Conservation (phyloP, 2,888 invertebrate genomes). For the Labia minor region DNA sequence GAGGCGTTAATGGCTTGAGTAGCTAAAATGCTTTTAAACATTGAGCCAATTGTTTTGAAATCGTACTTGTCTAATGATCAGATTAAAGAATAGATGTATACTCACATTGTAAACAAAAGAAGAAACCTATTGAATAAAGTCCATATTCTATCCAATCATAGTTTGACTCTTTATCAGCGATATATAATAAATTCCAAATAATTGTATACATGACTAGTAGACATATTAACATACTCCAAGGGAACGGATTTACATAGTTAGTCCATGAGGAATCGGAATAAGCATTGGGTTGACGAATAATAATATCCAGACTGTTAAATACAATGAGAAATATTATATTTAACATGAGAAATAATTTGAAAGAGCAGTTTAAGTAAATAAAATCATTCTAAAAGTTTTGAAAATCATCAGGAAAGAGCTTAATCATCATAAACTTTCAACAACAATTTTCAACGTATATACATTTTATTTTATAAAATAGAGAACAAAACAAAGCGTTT, state of each 20-base stretch:
- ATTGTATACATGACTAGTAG: not conserved
- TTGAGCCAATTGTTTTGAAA: no score
- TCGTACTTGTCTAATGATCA: no score
- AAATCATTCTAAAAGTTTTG: no score
- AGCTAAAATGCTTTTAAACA: no score
- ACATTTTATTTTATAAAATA: no score
- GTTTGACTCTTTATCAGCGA: not conserved
- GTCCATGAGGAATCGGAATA: not conserved
- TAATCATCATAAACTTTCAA: no score
- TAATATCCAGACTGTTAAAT: not conserved
- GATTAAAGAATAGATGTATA: no score
- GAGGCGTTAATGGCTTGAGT: no score
- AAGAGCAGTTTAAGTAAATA: no score
- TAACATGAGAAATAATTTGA: not conserved
- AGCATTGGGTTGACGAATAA: not conserved
- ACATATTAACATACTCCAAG: not conserved
- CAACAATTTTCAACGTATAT: no score
- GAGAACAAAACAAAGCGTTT: no score
- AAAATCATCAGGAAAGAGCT: no score
- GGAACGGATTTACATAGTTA: not conserved
- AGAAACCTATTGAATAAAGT: not conserved
- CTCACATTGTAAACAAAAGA: not conserved
- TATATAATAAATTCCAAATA: not conserved
- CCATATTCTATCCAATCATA: not conserved
- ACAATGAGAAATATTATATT: not conserved